Evolutionary conservation across 1,140 invertebrate genomes (phyloP).

Genomic region (Hypothenemus hampei): DNA sequence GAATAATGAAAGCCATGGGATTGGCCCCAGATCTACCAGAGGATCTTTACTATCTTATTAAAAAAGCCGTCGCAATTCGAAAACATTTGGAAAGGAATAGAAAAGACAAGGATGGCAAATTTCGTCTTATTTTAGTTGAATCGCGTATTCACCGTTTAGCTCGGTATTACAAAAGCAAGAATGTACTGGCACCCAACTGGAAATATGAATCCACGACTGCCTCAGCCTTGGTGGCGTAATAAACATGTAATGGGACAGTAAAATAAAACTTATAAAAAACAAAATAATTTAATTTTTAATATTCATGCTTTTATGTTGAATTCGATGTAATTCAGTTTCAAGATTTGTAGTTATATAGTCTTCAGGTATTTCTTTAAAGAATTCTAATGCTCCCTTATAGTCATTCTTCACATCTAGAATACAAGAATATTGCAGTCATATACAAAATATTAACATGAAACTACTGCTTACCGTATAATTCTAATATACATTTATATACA

Average conservation of each 20-base stretch:
- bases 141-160: conserved; percentile 97
- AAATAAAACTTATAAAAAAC: not conserved
- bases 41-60: conserved; percentile 97
- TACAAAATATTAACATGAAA: not conserved
- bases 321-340: conserved; percentile 1
- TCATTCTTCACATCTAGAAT: conserved; percentile 10
- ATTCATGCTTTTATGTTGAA: not conserved
- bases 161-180: conserved; percentile 97
- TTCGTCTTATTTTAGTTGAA: conserved; percentile 97
- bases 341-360: not conserved
- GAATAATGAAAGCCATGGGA: conserved; percentile 96
- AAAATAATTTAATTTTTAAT: not conserved
- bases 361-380: conserved; percentile 9
- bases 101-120: conserved; percentile 98
- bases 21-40: conserved; percentile 95
- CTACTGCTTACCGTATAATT: conserved; percentile 53
- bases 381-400: conserved; percentile 4
- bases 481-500: conserved; percentile 49
- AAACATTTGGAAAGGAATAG: conserved; percentile 98
- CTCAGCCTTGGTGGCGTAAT: conserved; percentile 84
- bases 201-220: conserved; percentile 98
- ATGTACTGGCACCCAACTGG: conserved; percentile 94
- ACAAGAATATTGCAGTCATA: not conserved
- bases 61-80: conserved; percentile 97
- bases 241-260: not conserved